Evolutionary conservation across 2,797 vertebrate species (phyloP).

Genomic region (Lagorchestes hirsutus): DNA sequence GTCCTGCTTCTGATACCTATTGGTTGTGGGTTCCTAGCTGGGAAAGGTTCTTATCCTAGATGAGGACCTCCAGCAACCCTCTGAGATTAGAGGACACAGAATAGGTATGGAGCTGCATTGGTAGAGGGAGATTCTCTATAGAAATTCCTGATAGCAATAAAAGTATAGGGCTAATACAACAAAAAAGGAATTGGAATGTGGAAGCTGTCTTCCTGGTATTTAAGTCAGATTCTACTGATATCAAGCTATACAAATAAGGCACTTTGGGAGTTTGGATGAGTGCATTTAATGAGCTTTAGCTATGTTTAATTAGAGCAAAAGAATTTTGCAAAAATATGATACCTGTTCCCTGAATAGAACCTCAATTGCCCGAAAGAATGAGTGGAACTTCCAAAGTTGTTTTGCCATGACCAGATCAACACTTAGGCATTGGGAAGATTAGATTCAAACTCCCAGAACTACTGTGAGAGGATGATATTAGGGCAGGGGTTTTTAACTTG

Average conservation of each 20-base stretch:
- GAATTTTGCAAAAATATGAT: neutral
- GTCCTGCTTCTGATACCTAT: neutral
- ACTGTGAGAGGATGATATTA: fast-evolving
- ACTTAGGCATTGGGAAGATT: too few relatives aligned
- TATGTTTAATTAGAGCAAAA: neutral
- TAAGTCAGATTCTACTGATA: neutral
- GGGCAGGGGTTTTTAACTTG: neutral
- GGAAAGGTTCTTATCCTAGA: neutral
- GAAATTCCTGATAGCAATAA: neutral
- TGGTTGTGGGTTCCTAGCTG: neutral
- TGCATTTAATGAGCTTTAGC: too few relatives aligned
- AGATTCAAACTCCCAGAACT: too few relatives aligned
- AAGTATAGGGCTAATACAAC: neutral
- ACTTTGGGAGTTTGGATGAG: too few relatives aligned
- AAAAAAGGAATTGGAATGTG: neutral
- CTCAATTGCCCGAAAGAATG: neutral
- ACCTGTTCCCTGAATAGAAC: neutral
- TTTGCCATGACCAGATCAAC: fast-evolving
- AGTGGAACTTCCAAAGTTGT: neutral
- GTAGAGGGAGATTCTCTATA: neutral
- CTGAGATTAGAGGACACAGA: neutral
- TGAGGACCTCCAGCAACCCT: neutral
- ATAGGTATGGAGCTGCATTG: neutral
- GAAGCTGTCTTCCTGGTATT: too few relatives aligned
- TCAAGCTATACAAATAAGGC: neutral